Base-by-base conservation (phyloP, 2,888 invertebrate genomes). In the Tromatobia lineatoria region DNA sequence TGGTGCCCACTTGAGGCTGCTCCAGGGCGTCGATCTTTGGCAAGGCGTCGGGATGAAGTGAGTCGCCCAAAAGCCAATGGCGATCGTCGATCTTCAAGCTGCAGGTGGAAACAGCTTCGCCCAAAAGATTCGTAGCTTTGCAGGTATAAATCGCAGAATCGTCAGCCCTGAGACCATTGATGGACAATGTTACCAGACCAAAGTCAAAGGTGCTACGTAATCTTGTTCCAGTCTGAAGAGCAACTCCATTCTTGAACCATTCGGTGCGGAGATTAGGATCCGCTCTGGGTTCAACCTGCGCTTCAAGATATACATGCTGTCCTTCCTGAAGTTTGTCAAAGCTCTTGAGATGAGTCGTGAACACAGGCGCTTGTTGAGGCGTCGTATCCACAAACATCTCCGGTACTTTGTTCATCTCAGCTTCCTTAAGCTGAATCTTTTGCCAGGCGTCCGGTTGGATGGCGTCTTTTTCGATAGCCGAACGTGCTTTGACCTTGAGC, bases 101-200 rank as follows among this genome's bases (percentile, higher is more conserved):
- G 87, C 98, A 97, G 0, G 98, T 98, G 1, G 99, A 98, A 20
- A 98, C 98, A 77, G 99, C 99, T 95, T 99, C 98, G 59, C 99
- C 99, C 80, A 97, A 96, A 85, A 97, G 95, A 93, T 99, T 99
- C 13, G 97, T 97, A 0, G 99, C 99, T 94, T 97, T 97, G 94
- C 99, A 99, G 1, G 98, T 98, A 92, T 99, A 99, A 89, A 98
- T 97, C 7, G 99, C 99, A 2, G 98, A 98, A 94, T 99, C 99
- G 90, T 98, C 98, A 69, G 96, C 96, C 89, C 99, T 96, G 59
- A 98, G 92, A 2, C 98, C 96, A 91, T 98, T 97, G 83, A 99
- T 97, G 18, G 98, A 98, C 38, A 99, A 94, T 0, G 98, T 98
- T 0, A 99, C 99, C 83, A 99, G 95, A 67, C 99, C 99, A 94